These are phyloP conservation scores for Theretra japonica DNA, from an alignment of 2,888 invertebrate species.

Conservation along the genomic window DNA sequence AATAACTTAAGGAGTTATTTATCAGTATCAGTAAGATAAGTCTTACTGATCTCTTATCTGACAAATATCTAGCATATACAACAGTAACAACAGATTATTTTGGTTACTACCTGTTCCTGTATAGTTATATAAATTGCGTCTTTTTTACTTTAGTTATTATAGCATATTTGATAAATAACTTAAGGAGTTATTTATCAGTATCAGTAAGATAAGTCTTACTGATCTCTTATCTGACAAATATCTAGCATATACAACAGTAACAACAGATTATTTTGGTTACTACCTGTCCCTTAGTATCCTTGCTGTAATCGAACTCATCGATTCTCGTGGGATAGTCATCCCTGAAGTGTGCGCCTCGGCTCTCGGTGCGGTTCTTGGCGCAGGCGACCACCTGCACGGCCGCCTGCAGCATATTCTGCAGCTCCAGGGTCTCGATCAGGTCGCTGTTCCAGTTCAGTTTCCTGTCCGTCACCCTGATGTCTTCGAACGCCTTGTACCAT, in stretches of 20 bases:
- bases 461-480: constrained; percentile 89
- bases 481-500: constrained; percentile 89
- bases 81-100: too few species aligned
- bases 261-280: not conserved
- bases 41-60: too few species aligned
- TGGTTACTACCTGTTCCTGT: constrained; percentile 86
- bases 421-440: constrained; percentile 96
- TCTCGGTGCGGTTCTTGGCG: constrained; percentile 97
- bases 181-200: too few species aligned
- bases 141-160: too few species aligned
- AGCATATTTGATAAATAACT: too few species aligned
- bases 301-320: constrained; percentile 97
- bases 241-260: too few species aligned
- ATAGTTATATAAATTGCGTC: too few species aligned
- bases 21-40: too few species aligned
- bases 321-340: constrained; percentile 95
- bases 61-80: too few species aligned
- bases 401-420: constrained; percentile 97
- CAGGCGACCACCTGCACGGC: constrained; percentile 92
- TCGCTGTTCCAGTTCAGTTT: constrained; percentile 98
- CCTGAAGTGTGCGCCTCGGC: constrained; percentile 98
- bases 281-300: constrained; percentile 92
- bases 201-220: too few species aligned
- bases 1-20: too few species aligned
- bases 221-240: too few species aligned